Conservation (phyloP, 1,140 invertebrate genomes). For the Drosophila grimshawi region DNA sequence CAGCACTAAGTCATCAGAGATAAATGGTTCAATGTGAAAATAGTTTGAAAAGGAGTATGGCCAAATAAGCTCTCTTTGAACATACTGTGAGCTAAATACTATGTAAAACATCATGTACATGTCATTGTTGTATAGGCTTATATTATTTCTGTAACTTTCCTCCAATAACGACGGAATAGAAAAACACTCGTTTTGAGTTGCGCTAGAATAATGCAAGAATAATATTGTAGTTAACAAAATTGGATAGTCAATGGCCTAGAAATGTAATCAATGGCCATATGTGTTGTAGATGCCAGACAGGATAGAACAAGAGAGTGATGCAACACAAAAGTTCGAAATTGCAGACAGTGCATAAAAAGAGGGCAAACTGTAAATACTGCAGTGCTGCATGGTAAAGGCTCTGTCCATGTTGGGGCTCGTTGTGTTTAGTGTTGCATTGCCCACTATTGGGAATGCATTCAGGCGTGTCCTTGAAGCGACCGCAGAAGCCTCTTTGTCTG, state of each 20-base stretch:
- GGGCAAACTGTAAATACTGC: background rate
- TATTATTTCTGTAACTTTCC: background rate
- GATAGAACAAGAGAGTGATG: background rate
- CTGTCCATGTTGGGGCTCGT: background rate
- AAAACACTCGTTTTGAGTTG: background rate
- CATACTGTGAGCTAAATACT: no score
- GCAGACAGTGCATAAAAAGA: background rate
- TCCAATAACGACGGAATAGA: background rate
- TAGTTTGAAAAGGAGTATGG: no score
- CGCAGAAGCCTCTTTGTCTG: constrained; percentile 10
- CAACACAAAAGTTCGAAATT: background rate
- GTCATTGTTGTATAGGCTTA: no score
- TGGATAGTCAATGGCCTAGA: background rate
- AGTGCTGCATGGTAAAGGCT: background rate
- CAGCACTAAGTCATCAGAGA: background rate
- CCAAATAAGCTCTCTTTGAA: no score
- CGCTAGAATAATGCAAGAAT: background rate
- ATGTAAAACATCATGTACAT: no score
- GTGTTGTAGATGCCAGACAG: constrained; percentile 6
- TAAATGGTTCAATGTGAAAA: background rate
- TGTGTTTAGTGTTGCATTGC: background rate
- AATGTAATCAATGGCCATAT: constrained; percentile 13
- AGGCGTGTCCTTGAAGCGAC: constrained; percentile 46
- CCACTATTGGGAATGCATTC: constrained; percentile 5
- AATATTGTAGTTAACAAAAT: background rate